Conservation (phyloP, 2,113 vertebrate species). For the Phalacrocorax aristotelis region DNA sequence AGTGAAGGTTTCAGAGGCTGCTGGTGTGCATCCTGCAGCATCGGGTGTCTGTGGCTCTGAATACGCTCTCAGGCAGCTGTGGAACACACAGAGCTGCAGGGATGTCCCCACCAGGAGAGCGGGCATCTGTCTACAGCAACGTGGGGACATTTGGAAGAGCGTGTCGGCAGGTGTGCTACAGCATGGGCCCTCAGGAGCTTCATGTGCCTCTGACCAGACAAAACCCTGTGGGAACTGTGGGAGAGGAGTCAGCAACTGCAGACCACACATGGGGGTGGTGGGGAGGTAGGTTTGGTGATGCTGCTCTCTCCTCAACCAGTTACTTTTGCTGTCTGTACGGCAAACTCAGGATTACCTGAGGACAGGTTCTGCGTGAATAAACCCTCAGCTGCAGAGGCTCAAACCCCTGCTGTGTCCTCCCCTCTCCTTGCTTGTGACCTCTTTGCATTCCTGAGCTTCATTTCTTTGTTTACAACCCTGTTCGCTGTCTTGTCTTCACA, state of each 20-base stretch:
- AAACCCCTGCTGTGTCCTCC: neutral
- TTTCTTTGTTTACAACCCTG: neutral
- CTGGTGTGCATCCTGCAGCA: neutral
- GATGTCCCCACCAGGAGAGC: neutral
- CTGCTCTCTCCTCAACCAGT: neutral
- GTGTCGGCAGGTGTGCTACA: neutral
- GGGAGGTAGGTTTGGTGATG: neutral
- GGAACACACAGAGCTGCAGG: fast-evolving
- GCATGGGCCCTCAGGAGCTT: neutral
- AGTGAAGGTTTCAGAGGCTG: neutral
- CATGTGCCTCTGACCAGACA: neutral
- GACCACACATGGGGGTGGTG: neutral
- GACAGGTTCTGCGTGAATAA: neutral
- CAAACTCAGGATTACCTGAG: neutral
- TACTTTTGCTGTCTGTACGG: fast-evolving
- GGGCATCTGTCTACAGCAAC: neutral
- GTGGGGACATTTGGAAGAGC: neutral
- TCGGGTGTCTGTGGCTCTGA: neutral
- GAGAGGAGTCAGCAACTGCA: neutral
- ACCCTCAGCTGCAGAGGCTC: neutral
- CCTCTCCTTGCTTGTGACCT: neutral
- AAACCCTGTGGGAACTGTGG: neutral
- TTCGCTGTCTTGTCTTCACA: fast-evolving
- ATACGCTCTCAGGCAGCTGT: neutral
- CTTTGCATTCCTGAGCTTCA: neutral